Percentiles rank a stretch among this genome's conserved stretches.
Evolutionary conservation across 2,113 vertebrate genomes (phyloP).

Genomic region (Crotalus viridis): DNA sequence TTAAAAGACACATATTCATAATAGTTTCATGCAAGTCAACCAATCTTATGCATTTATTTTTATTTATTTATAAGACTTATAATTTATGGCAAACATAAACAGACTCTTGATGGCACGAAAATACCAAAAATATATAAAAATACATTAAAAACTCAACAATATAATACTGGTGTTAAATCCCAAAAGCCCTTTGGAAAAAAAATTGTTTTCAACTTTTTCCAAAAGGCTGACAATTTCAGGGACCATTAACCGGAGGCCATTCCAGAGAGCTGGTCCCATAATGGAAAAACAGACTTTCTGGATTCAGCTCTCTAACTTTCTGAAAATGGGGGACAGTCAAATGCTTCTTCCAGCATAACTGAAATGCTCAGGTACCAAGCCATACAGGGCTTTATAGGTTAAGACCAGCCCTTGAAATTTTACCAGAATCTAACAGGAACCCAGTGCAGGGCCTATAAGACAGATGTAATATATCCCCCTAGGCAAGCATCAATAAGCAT

Average conservation of each 20-base stretch:
- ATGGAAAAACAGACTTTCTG: neutral
- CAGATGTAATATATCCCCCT: neutral
- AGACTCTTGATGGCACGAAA: neutral
- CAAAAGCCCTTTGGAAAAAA: neutral
- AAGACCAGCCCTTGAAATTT: neutral
- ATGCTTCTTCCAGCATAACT: neutral
- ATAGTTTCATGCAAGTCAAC: neutral
- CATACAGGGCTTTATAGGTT: neutral
- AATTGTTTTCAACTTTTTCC: neutral
- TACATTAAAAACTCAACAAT: neutral
- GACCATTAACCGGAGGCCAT: neutral
- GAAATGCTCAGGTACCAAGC: neutral
- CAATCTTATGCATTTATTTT: neutral
- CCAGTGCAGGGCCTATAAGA: neutral
- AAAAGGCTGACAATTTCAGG: neutral
- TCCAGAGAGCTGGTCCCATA: neutral
- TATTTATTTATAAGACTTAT: neutral
- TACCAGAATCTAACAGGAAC: neutral
- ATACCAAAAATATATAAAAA: neutral
- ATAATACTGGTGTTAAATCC: neutral
- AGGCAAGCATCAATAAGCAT: neutral
- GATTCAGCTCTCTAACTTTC: neutral
- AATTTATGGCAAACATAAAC: neutral
- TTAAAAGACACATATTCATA: neutral
- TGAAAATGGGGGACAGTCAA: neutral